Conservation (phyloP, 2,888 invertebrate species). For the Portevinia maculata region DNA sequence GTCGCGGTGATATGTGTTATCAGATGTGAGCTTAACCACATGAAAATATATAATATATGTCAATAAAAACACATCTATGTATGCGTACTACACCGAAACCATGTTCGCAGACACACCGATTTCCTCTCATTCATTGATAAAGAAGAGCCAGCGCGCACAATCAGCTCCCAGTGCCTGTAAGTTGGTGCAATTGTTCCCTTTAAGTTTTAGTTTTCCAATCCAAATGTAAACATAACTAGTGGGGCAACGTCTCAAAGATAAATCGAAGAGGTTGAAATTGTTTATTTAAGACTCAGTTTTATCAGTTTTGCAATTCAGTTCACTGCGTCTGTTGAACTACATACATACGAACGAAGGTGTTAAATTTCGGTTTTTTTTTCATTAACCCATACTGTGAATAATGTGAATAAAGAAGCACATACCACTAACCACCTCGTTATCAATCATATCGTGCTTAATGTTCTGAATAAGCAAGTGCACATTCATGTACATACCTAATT, state of each 20-base stretch:
- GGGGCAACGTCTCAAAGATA: constrained; percentile 57
- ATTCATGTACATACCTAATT: constrained; percentile 8
- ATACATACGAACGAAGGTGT: neutral
- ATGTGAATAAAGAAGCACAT: constrained; percentile 33
- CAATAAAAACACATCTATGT: neutral
- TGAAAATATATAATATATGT: no score
- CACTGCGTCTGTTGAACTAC: constrained; percentile 13
- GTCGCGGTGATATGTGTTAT: no score
- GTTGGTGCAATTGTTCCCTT: constrained; percentile 6
- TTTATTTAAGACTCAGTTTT: constrained; percentile 64
- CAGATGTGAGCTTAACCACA: no score
- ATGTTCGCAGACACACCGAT: neutral
- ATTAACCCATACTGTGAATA: neutral
- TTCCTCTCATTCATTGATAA: constrained; percentile 59
- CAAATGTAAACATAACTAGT: constrained; percentile 53
- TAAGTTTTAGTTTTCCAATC: constrained; percentile 41
- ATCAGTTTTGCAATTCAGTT: constrained; percentile 51
- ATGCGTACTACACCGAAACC: neutral
- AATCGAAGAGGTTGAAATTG: constrained; percentile 47
- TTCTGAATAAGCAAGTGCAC: neutral
- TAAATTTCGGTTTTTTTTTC: neutral
- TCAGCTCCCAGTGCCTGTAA: constrained; percentile 30
- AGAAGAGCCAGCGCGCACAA: constrained; percentile 59
- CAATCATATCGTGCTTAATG: constrained; percentile 27
- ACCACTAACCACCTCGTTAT: constrained; percentile 47